phyloP scores from a whole-genome alignment of 2,888 invertebrate genomes.

The Axea sp. region DNA sequence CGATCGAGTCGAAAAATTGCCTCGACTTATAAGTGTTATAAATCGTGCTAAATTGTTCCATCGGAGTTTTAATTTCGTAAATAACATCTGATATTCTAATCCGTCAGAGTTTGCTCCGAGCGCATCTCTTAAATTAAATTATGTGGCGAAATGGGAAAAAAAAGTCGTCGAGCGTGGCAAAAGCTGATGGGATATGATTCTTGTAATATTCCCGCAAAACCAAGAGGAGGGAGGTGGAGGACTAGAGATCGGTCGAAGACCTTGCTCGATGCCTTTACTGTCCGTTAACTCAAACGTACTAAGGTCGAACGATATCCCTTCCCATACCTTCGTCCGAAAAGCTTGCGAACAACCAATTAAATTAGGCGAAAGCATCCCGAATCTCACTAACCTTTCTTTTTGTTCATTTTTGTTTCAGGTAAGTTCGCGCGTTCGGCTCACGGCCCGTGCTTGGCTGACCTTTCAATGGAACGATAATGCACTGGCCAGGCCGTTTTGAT shows the following conservation, averaged over 20 bases:
- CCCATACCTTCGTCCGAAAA: slow-evolving; percentile 51
- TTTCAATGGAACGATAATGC: slow-evolving; percentile 69
- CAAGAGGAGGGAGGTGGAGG: slow-evolving; percentile 29
- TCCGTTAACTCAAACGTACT: slow-evolving; percentile 31
- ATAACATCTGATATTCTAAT: slow-evolving; percentile 24
- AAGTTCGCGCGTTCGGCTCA: slow-evolving; percentile 67
- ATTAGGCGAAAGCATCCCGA: slow-evolving; percentile 65
- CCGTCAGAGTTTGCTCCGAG: slow-evolving; percentile 21
- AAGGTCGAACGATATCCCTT: slow-evolving; percentile 52
- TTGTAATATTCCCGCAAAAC: slow-evolving; percentile 28
- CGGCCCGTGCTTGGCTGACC: slow-evolving; percentile 67
- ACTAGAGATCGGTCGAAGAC: slow-evolving; percentile 40
- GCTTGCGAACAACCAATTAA: slow-evolving; percentile 72
- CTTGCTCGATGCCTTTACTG: slow-evolving; percentile 38
- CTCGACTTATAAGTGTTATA: slow-evolving; percentile 9
- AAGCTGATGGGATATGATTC: slow-evolving; percentile 29
- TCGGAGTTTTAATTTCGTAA: slow-evolving; percentile 16
- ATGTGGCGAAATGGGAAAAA: slow-evolving; percentile 3
- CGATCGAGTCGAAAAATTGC: too few species aligned
- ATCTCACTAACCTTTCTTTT: slow-evolving; percentile 63
- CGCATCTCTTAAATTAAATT: slow-evolving; percentile 41
- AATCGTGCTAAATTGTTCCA: slow-evolving; percentile 28
- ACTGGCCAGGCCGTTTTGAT: slow-evolving; percentile 64
- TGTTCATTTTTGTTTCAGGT: slow-evolving; percentile 73
- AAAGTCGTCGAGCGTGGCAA: too few species aligned